phyloP scores from a whole-genome alignment of 2,797 vertebrate genomes.

The Arctocebus calabarensis region DNA sequence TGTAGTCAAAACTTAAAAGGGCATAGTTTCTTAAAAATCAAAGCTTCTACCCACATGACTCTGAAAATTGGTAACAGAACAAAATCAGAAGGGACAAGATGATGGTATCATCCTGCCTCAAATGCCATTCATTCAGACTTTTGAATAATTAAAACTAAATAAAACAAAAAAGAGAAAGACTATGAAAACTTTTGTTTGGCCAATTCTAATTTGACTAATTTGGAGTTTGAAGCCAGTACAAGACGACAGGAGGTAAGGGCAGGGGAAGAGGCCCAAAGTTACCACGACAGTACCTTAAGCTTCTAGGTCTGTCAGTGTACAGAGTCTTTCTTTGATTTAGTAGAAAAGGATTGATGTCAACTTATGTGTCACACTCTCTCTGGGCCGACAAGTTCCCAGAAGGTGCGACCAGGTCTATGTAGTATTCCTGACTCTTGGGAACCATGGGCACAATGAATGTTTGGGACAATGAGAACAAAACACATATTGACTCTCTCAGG shows the following conservation, averaged over 20 bases:
- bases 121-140: neutral
- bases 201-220: neutral
- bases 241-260: neutral
- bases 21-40: neutral
- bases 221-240: neutral
- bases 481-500: neutral
- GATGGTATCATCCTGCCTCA: neutral
- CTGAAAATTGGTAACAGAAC: conserved; percentile 44
- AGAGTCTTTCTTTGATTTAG: neutral
- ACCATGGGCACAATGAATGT: neutral
- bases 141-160: neutral
- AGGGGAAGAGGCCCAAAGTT: neutral
- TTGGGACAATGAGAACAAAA: neutral
- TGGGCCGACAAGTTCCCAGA: neutral
- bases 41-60: neutral
- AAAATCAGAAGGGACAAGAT: neutral
- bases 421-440: neutral
- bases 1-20: conserved; percentile 17
- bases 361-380: neutral
- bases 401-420: neutral
- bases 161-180: neutral
- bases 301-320: too few relatives aligned
- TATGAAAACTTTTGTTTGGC: neutral
- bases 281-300: neutral
- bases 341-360: neutral